These are phyloP conservation scores for Chascanopsetta lugubris DNA, from an alignment of 2,113 vertebrate species.

Conservation along the genomic window DNA sequence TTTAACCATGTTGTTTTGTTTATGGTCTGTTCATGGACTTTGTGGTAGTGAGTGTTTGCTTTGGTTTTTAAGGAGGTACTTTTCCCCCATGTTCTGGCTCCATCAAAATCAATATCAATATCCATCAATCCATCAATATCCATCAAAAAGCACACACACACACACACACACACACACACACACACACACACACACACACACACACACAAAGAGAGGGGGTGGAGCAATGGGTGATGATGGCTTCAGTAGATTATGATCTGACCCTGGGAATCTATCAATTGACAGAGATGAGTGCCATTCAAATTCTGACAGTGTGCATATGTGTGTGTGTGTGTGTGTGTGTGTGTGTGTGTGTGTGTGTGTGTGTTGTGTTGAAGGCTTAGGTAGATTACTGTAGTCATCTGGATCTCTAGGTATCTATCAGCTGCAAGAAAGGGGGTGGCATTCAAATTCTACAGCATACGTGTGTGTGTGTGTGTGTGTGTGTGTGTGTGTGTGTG, in stretches of 20 bases:
- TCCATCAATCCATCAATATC: too few species aligned
- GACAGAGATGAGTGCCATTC: too few species aligned
- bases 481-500: constrained; percentile 11
- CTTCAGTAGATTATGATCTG: too few species aligned
- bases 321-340: constrained; percentile 3
- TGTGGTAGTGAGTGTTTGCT: constrained; percentile 29
- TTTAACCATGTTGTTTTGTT: constrained; percentile 49
- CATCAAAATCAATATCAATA: too few species aligned
- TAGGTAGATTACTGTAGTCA: not conserved
- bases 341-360: constrained; percentile 4
- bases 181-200: not conserved
- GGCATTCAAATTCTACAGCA: constrained; percentile 1
- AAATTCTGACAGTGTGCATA: too few species aligned
- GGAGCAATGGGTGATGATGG: too few species aligned
- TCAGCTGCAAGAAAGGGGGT: not conserved
- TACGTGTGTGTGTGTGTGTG: constrained; percentile 5
- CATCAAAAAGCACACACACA: constrained; percentile 10
- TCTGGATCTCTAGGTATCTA: constrained; percentile 25
- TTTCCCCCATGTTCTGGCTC: constrained; percentile 29
- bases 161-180: not conserved
- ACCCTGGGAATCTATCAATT: too few species aligned
- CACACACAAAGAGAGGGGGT: too few species aligned
- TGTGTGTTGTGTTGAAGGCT: not conserved
- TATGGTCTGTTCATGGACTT: constrained; percentile 27
- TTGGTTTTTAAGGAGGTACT: constrained; percentile 3